Evolutionary conservation across 2,888 invertebrate species (phyloP).

Genomic region (Dryadula phaetusa): DNA sequence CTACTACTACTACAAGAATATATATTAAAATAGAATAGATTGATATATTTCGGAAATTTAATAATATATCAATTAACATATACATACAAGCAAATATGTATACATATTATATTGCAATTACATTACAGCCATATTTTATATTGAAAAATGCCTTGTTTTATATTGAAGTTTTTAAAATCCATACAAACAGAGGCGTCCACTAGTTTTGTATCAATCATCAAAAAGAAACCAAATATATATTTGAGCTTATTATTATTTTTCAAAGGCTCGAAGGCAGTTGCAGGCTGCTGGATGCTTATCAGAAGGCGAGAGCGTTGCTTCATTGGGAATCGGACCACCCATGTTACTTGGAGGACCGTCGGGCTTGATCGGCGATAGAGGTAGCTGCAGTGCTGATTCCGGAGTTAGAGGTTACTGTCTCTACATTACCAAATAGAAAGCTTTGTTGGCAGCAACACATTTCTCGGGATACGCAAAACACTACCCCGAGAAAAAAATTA

Average conservation of each 20-base stretch:
- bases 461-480: neutral
- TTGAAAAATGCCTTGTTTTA: no score
- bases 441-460: neutral
- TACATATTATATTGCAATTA: no score
- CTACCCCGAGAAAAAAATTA: neutral
- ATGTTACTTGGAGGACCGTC: constrained; percentile 83
- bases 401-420: constrained; percentile 87
- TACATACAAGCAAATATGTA: no score
- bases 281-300: constrained; percentile 91
- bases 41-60: no score
- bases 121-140: no score
- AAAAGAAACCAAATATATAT: no score
- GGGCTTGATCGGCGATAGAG: constrained; percentile 87
- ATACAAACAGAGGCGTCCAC: no score
- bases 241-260: constrained; percentile 9
- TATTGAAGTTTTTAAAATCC: no score
- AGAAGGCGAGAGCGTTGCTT: constrained; percentile 92
- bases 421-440: constrained; percentile 12
- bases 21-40: no score
- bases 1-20: no score
- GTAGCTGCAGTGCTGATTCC: constrained; percentile 94
- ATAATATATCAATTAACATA: no score
- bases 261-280: constrained; percentile 89
- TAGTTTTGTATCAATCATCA: no score
- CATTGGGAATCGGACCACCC: constrained; percentile 87